phyloP scores from a whole-genome alignment of 2,888 invertebrate genomes.

The Melipona beecheii region DNA sequence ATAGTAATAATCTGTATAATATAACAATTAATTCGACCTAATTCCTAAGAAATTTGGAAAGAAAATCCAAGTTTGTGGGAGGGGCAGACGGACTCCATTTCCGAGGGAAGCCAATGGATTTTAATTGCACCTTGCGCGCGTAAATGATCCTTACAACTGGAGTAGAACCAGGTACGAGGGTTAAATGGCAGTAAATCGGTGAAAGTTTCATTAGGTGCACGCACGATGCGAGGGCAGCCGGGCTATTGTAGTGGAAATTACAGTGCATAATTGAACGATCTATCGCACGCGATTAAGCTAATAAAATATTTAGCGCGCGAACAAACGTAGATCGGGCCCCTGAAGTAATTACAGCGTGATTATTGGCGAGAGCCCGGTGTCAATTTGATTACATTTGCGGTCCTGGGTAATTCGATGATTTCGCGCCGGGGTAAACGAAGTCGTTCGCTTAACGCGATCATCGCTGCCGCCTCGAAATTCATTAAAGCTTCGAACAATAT shows the following conservation, averaged over 20 bases:
- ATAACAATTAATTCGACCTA: too few relatives aligned
- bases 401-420: constrained; percentile 13
- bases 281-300: constrained; percentile 18
- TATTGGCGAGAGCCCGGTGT: constrained; percentile 6
- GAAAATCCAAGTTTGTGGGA: not conserved
- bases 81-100: too few relatives aligned
- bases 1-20: too few relatives aligned
- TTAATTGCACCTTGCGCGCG: not conserved
- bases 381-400: constrained; percentile 15
- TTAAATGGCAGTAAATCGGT: not conserved
- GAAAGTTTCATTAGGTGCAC: constrained; percentile 8
- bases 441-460: not conserved
- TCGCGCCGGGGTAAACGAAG: not conserved
- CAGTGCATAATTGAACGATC: constrained; percentile 26
- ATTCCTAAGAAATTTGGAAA: too few relatives aligned
- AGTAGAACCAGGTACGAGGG: not conserved
- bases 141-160: not conserved
- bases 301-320: constrained; percentile 32
- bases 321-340: not conserved
- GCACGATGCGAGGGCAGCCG: not conserved
- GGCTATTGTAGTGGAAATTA: constrained; percentile 21
- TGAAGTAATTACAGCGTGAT: constrained; percentile 30
- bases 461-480: not conserved
- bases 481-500: not conserved
- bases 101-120: not conserved